Evolutionary conservation across 2,888 invertebrate genomes (phyloP).

Genomic region (Aelia acuminata): DNA sequence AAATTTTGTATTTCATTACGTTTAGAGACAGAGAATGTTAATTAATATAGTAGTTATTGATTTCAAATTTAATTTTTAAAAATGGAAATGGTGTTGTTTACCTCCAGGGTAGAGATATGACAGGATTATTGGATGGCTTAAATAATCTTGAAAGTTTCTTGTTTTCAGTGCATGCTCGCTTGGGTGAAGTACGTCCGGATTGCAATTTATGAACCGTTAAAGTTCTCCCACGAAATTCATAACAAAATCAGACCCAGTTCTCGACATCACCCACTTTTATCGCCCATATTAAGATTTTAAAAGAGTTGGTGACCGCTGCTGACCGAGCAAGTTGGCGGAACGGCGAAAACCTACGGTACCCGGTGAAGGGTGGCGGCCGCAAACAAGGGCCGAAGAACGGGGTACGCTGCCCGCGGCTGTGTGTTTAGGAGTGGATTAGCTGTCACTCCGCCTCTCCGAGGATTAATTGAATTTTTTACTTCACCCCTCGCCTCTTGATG

Average conservation of each 20-base stretch:
- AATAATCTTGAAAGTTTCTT: no score
- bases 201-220: background rate
- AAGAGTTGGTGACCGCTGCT: background rate
- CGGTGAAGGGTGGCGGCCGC: background rate
- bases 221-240: background rate
- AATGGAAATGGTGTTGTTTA: no score
- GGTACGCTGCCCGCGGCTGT: background rate
- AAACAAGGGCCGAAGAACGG: background rate
- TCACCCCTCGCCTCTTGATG: background rate
- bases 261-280: background rate
- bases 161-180: no score
- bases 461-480: conserved; percentile 44
- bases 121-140: no score
- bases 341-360: background rate
- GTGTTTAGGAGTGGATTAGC: conserved; percentile 47
- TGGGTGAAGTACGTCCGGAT: background rate
- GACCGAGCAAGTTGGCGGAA: background rate
- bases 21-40: no score
- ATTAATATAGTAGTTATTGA: no score
- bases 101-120: no score
- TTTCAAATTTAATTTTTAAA: no score
- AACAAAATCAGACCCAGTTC: background rate
- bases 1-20: no score
- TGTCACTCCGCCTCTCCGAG: conserved; percentile 2
- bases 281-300: background rate